Base-by-base conservation (phyloP, 2,113 vertebrate species). In the Pithys albifrons region DNA sequence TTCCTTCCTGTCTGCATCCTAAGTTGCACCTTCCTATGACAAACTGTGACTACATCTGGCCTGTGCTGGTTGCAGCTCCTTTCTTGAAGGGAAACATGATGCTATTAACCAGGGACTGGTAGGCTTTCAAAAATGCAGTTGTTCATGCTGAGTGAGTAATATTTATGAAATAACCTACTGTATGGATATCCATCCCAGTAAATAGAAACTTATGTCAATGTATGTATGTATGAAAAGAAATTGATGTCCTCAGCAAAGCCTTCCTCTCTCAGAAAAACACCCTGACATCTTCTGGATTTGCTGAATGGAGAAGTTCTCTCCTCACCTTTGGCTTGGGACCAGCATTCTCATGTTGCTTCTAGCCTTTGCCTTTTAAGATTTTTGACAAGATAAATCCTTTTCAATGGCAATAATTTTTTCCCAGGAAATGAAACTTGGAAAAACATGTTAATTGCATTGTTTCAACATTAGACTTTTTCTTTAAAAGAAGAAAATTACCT, bases 401-500 rank as follows among this genome's bases (percentile, higher is more conserved):
- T n/a, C 15, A 13, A 39, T 67, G 52, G 9, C 7, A 31, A 14
- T 41, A 55, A 22, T 71, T 96, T 89, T 64, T 67, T 57, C 51
- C 33, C 27, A 37, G 52, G 57, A 91, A 88, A 88, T 55, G 14
- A 70, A 91, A 77, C 55, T 74, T n/a, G 43, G 69, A 70, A 94
- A 91, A 59, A 73, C 2, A 2, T 62, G n/a, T 76, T 94, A 88
- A 77, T 55, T 3, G 2, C 17, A 6, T 69, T 86, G 55, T 73
- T 93, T 93, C 46, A 80, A 8, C 39, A 49, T 67, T 92, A 74
- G 55, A 55, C 14, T 58, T 78, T 72, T 90, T 52, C 45, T 82
- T 69, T 79, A 88, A 80, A 33, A 19, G 31, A 88, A 84, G 45
- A 91, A 86, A 93, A 84, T 94, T 96, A 96, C 95, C 92, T 97